Percentiles rank a stretch among this genome's conserved stretches.
These are phyloP conservation scores for Drosophila lowei DNA, from an alignment of 1,140 invertebrate genomes.

Conservation along the genomic window DNA sequence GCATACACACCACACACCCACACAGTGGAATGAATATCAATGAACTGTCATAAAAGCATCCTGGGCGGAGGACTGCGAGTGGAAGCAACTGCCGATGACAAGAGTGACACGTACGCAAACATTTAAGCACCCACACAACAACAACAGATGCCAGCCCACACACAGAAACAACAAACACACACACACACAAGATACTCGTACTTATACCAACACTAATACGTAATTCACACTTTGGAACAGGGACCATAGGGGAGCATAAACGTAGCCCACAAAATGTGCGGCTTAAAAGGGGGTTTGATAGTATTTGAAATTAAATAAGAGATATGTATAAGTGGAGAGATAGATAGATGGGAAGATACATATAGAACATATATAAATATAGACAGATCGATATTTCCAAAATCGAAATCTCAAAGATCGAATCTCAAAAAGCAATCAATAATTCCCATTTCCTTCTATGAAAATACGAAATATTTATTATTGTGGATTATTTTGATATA, in stretches of 20 bases:
- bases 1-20: conserved; percentile 6
- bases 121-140: conserved; percentile 52
- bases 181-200: background rate
- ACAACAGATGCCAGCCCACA: conserved; percentile 36
- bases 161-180: conserved; percentile 25
- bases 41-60: conserved; percentile 74
- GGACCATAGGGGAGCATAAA: conserved; percentile 6
- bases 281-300: background rate
- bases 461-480: too few species aligned
- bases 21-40: conserved; percentile 71
- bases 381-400: too few species aligned
- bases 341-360: too few species aligned
- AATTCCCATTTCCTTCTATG: too few species aligned
- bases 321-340: too few species aligned
- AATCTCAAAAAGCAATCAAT: too few species aligned
- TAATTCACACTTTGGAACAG: conserved; percentile 28
- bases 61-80: conserved; percentile 14
- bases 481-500: too few species aligned
- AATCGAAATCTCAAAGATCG: too few species aligned
- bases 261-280: background rate
- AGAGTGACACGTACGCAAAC: conserved; percentile 74
- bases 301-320: too few species aligned
- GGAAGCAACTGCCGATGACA: conserved; percentile 50
- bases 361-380: too few species aligned
- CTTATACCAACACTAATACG: background rate